Evolutionary conservation across 2,888 invertebrate genomes (phyloP).

Genomic region (Ormyrus pomaceus): DNA sequence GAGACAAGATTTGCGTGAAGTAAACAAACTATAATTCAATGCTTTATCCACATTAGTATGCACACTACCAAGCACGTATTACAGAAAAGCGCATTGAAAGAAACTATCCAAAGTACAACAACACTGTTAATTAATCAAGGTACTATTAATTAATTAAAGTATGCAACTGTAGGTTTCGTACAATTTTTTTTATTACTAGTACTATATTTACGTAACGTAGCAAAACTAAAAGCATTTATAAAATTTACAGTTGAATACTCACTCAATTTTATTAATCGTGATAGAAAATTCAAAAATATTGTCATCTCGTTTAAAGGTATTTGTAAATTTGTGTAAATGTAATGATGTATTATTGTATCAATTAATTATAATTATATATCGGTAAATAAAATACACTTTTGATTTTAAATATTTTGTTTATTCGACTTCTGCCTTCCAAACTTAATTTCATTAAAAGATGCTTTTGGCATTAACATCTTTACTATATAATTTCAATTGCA

Average conservation of each 20-base stretch:
- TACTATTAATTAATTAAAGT: constrained; percentile 22
- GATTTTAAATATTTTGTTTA: constrained; percentile 39
- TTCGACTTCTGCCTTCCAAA: background rate
- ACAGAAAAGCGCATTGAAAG: constrained; percentile 25
- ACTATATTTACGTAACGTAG: background rate
- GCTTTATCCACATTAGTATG: constrained; percentile 35
- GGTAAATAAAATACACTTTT: constrained; percentile 52
- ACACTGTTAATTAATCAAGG: constrained; percentile 43
- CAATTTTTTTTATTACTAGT: constrained; percentile 4
- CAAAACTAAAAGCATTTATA: constrained; percentile 30
- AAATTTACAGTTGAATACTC: constrained; percentile 28
- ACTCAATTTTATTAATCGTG: constrained; percentile 24
- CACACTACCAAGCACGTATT: constrained; percentile 36
- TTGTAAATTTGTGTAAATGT: constrained; percentile 73
- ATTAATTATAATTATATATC: constrained; percentile 54
- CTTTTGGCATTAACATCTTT: no score
- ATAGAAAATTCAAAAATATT: constrained; percentile 38
- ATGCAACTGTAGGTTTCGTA: constrained; percentile 30
- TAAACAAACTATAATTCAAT: constrained; percentile 32
- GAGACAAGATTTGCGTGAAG: constrained; percentile 45
- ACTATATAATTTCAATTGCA: no score
- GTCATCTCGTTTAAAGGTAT: constrained; percentile 61
- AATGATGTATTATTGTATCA: constrained; percentile 68
- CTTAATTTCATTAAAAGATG: no score
- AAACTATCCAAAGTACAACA: constrained; percentile 47